phyloP scores from a whole-genome alignment of 2,888 invertebrate species.

The Drosophila antonietae region DNA sequence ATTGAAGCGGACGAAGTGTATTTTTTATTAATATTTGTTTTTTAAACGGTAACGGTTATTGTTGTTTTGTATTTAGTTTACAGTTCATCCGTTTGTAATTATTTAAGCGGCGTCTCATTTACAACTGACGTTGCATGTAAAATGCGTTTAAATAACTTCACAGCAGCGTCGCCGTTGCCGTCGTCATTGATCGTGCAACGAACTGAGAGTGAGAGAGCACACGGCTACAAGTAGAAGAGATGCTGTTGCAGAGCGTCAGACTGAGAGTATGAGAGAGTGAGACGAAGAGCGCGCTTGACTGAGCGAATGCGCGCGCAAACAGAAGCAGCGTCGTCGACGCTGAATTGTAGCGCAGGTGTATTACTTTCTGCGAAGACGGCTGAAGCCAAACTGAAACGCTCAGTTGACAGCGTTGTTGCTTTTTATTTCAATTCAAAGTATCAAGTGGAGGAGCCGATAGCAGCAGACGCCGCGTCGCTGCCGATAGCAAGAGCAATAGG shows the following conservation, averaged over 20 bases:
- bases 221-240: constrained; percentile 36
- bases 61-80: background rate
- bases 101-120: constrained; percentile 48
- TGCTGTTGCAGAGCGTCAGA: constrained; percentile 14
- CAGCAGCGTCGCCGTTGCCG: constrained; percentile 13
- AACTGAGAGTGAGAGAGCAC: constrained; percentile 19
- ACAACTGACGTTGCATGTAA: constrained; percentile 65
- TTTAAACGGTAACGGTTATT: constrained; percentile 14
- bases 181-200: constrained; percentile 46
- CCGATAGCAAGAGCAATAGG: constrained; percentile 31
- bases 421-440: constrained; percentile 71
- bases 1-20: constrained; percentile 18
- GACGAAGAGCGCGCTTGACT: constrained; percentile 9
- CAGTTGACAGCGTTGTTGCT: constrained; percentile 76
- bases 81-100: constrained; percentile 35
- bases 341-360: constrained; percentile 45
- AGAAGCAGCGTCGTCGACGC: constrained; percentile 14
- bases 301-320: constrained; percentile 27
- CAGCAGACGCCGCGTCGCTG: constrained; percentile 55
- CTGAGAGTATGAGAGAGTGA: background rate
- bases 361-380: constrained; percentile 76
- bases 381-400: constrained; percentile 79
- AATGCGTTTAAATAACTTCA: constrained; percentile 54
- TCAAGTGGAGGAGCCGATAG: constrained; percentile 73
- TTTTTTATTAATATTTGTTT: background rate